phyloP scores from a whole-genome alignment of 2,888 invertebrate species.

The Kryphioiulus occultus region DNA sequence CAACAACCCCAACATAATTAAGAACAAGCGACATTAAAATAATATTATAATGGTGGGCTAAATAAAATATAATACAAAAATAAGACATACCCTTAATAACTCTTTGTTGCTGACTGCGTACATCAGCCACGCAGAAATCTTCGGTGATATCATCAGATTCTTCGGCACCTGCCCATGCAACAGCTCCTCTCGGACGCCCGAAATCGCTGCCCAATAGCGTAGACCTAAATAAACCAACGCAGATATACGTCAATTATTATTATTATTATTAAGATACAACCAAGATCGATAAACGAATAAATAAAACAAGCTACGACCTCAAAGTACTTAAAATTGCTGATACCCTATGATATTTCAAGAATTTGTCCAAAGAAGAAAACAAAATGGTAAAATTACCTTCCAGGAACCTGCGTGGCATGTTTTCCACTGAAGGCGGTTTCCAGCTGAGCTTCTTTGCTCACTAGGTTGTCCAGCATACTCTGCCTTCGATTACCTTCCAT shows the following conservation, averaged over 20 bases:
- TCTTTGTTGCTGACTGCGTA: not conserved
- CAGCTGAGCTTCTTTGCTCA: conserved; percentile 61
- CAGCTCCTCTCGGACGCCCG: not conserved
- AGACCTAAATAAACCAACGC: not conserved
- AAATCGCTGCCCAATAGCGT: not conserved
- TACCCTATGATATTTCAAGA: too few species aligned
- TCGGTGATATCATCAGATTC: conserved; percentile 13
- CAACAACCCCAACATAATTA: too few species aligned
- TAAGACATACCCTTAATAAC: not conserved
- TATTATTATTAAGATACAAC: not conserved
- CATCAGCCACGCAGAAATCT: conserved; percentile 17
- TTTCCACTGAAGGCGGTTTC: conserved; percentile 58
- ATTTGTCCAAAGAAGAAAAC: not conserved
- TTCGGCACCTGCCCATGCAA: not conserved
- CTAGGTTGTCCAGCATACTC: conserved; percentile 60
- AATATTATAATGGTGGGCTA: too few species aligned
- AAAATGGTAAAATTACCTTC: conserved; percentile 37
- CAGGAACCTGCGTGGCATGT: conserved; percentile 27
- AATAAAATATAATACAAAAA: not conserved
- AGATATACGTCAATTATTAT: not conserved
- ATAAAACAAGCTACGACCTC: too few species aligned
- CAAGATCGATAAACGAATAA: too few species aligned
- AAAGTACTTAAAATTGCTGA: too few species aligned
- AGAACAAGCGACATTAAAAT: too few species aligned
- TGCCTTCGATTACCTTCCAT: conserved; percentile 62